Evolutionary conservation across 2,888 invertebrate genomes (phyloP), one percentile per base, ranked within the genome.

Genomic region (Notocelia uddmanniana): DNA sequence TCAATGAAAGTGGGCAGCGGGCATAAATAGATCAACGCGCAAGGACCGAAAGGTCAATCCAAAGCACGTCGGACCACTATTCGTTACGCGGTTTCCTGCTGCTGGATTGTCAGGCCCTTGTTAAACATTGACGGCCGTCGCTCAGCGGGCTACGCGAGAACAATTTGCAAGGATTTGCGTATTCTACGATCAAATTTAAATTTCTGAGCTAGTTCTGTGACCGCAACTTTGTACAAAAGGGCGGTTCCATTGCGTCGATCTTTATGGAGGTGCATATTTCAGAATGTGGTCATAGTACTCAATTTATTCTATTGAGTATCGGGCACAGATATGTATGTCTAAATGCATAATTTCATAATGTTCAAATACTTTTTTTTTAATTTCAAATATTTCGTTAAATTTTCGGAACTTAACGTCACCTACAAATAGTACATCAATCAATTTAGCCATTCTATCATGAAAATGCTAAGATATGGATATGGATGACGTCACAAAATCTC

Each of bases 91-190:
- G 45, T 45, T 57, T 45, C 41, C 73, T 68, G 63, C 64, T 55
- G 50, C 34, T 52, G 68, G 58, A 41, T 54, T 74, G 74, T 74
- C 74, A 59, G 69, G 59, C 76, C 64, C 85, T 86, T 83, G 85
- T 86, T 87, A 83, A 78, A 81, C 68, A 73, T 74, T 80, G 85
- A 81, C 80, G 76, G 72, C 71, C 78, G 77, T 78, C 81, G 79
- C 76, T 77, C 79, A 60, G 18, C 76, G 74, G 76, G 78, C 80
- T 79, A 67, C 67, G 78, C 79, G 83, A 83, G 81, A 87, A 88
- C 85, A 88, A 89, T 88, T 89, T 86, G 83, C 83, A 81, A 81
- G 77, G 77, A 85, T 82, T 82, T 82, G 83, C 81, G 81, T 83
- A 78, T 74, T 74, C 73, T 74, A 76, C 75, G 76, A 79, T 80